Evolutionary conservation across 2,888 invertebrate species (phyloP).

Genomic region (Coleophora deauratella): DNA sequence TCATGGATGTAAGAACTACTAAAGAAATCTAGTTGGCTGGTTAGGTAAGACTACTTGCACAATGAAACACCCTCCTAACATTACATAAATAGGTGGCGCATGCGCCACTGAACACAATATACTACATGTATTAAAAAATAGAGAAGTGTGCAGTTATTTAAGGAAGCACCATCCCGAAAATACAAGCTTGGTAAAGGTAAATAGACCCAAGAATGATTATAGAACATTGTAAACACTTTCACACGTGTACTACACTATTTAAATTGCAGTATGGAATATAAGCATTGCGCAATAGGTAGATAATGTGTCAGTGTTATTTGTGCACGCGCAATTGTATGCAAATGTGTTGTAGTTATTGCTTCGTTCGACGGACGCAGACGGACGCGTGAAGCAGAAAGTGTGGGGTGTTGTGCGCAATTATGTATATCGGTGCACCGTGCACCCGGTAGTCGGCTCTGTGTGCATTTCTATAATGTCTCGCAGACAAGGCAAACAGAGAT

Average conservation of each 20-base stretch:
- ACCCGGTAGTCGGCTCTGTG: not conserved
- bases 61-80: too few species aligned
- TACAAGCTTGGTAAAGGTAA: not conserved
- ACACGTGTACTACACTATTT: not conserved
- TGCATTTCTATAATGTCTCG: not conserved
- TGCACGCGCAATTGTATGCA: conserved; percentile 1
- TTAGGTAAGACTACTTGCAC: too few species aligned
- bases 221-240: not conserved
- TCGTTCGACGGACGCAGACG: too few species aligned
- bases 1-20: too few species aligned
- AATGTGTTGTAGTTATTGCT: not conserved
- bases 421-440: conserved; percentile 11
- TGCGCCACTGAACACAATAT: not conserved
- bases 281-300: conserved; percentile 2
- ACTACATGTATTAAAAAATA: too few species aligned
- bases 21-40: too few species aligned
- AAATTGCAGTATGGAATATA: not conserved
- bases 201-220: not conserved
- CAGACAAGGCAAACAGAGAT: too few species aligned
- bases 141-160: not conserved
- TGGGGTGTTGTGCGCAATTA: conserved; percentile 19
- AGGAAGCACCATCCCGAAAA: not conserved
- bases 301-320: not conserved
- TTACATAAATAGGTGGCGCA: not conserved
- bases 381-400: too few species aligned